Evolutionary conservation across 2,888 invertebrate genomes (phyloP).

Genomic region (Netelia melanura): DNA sequence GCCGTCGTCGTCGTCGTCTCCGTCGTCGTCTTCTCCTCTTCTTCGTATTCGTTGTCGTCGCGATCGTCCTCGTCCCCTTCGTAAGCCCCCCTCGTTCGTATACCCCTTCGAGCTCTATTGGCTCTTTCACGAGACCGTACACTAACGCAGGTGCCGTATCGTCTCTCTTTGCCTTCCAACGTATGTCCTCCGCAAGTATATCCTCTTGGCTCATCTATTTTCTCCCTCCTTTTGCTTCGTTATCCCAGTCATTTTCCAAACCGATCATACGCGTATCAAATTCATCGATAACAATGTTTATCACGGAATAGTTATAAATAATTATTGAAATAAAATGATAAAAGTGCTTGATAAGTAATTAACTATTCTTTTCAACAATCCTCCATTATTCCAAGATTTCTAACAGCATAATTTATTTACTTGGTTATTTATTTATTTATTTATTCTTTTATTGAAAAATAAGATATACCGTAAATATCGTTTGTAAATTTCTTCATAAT

Average conservation of each 20-base stretch:
- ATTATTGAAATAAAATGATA: too few species aligned
- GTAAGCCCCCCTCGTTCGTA: constrained; percentile 47
- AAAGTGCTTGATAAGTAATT: too few species aligned
- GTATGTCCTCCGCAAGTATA: background rate
- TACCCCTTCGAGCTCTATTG: constrained; percentile 56
- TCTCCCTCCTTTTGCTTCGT: too few species aligned
- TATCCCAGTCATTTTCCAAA: too few species aligned
- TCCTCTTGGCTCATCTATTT: too few species aligned
- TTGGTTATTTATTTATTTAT: constrained; percentile 14
- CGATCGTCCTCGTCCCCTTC: constrained; percentile 33
- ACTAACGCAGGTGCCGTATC: background rate
- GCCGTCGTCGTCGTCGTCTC: constrained; percentile 44
- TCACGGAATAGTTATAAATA: too few species aligned
- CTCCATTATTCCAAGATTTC: too few species aligned
- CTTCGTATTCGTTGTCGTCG: constrained; percentile 46
- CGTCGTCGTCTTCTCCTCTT: constrained; percentile 45
- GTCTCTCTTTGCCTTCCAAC: background rate
- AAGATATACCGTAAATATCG: background rate
- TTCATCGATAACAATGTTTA: too few species aligned
- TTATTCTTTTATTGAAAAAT: too few species aligned
- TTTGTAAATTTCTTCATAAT: constrained; percentile 26
- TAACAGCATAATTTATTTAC: constrained; percentile 43
- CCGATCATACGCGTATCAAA: too few species aligned
- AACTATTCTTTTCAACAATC: too few species aligned
- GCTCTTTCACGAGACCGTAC: constrained; percentile 42